A percentile compares a stretch with the other conserved stretches of the same genome.
Conservation (phyloP, 1,140 invertebrate genomes). For the Aphaenogaster rudis region DNA sequence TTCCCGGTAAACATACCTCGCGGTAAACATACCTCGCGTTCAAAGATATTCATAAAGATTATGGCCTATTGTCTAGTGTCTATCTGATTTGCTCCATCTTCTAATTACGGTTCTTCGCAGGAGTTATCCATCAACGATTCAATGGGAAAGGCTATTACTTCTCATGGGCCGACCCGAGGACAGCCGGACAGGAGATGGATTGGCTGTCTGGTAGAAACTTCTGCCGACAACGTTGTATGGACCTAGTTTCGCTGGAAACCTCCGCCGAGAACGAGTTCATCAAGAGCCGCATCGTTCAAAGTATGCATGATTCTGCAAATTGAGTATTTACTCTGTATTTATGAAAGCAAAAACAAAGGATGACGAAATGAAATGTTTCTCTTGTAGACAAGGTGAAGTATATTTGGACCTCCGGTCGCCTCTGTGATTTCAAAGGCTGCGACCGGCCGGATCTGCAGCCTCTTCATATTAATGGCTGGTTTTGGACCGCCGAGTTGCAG, state of each 20-base stretch:
- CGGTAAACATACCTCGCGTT: slow-evolving; percentile 13
- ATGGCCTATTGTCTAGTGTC: background rate
- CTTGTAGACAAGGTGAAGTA: slow-evolving; percentile 90
- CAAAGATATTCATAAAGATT: slow-evolving; percentile 45
- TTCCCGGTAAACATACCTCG: slow-evolving; percentile 32
- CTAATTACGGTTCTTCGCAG: slow-evolving; percentile 71
- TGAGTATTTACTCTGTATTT: background rate
- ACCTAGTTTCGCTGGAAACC: slow-evolving; percentile 93
- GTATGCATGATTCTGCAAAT: slow-evolving; percentile 83
- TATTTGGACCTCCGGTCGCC: slow-evolving; percentile 95
- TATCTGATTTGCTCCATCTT: background rate
- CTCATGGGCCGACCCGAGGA: slow-evolving; percentile 93
- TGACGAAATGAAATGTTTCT: slow-evolving; percentile 32
- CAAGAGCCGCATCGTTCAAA: slow-evolving; percentile 91
- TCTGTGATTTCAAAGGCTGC: slow-evolving; percentile 95
- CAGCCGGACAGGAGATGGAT: slow-evolving; percentile 91
- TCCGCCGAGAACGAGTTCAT: slow-evolving; percentile 94
- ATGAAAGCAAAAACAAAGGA: background rate
- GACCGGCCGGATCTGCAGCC: slow-evolving; percentile 93
- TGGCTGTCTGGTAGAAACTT: slow-evolving; percentile 94
- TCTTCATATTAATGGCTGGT: slow-evolving; percentile 93
- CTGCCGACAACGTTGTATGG: slow-evolving; percentile 95
- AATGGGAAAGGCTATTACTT: slow-evolving; percentile 93
- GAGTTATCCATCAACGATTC: slow-evolving; percentile 86
- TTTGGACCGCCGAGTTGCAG: slow-evolving; percentile 94